Percentiles rank a stretch among this genome's conserved stretches.
Evolutionary conservation across 2,113 vertebrate genomes (phyloP).

Genomic region (Motacilla alba): DNA sequence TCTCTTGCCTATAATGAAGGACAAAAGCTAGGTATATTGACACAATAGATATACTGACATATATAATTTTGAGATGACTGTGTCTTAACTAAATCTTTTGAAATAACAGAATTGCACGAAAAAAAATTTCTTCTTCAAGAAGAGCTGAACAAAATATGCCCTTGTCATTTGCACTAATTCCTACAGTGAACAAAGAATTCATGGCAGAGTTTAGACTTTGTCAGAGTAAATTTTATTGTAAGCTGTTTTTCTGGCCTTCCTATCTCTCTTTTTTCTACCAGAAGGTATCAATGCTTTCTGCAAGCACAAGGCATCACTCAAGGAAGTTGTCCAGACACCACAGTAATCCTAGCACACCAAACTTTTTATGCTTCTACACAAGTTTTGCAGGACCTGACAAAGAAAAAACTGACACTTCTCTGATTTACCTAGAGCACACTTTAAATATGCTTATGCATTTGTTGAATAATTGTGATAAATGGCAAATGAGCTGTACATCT

Average conservation of each 20-base stretch:
- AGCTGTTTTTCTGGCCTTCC: background rate
- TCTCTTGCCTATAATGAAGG: background rate
- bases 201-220: background rate
- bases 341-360: background rate
- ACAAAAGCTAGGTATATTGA: background rate
- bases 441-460: background rate
- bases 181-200: background rate
- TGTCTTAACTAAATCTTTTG: background rate
- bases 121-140: background rate
- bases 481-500: background rate
- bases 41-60: background rate
- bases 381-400: background rate
- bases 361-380: background rate
- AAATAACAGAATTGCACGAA: background rate
- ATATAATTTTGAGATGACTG: background rate
- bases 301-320: background rate
- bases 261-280: background rate
- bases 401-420: background rate
- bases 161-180: background rate
- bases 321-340: background rate
- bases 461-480: background rate
- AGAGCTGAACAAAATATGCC: background rate
- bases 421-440: background rate
- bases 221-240: background rate
- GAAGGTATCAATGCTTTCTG: background rate